Evolutionary conservation across 2,113 vertebrate species (phyloP).

Genomic region (Elanoides forficatus): DNA sequence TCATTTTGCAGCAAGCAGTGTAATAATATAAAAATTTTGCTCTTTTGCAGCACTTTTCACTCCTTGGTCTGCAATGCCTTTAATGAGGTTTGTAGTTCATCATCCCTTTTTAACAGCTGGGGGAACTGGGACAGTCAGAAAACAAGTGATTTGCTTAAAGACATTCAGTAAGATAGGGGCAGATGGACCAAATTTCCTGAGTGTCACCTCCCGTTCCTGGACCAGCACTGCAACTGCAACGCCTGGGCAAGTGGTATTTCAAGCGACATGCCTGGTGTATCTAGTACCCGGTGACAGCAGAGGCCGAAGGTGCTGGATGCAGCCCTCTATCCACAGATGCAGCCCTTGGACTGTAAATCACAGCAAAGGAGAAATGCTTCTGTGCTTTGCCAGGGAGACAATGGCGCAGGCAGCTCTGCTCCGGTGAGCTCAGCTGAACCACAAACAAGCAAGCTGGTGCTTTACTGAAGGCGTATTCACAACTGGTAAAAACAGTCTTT

Average conservation of each 20-base stretch:
- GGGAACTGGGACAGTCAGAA: not conserved
- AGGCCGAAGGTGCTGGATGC: not conserved
- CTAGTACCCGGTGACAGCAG: not conserved
- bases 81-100: not conserved
- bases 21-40: not conserved
- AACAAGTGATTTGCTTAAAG: not conserved
- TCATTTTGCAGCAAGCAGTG: not conserved
- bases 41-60: not conserved
- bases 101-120: not conserved
- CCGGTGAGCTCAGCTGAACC: not conserved
- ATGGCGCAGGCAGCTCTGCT: not conserved
- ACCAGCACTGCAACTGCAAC: not conserved
- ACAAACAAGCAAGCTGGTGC: slow-evolving; percentile 4
- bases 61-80: not conserved
- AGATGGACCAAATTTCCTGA: not conserved
- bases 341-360: not conserved
- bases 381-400: not conserved
- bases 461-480: not conserved
- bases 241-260: not conserved
- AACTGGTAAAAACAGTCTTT: not conserved
- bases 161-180: not conserved
- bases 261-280: not conserved
- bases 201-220: not conserved
- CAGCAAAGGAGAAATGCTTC: not conserved
- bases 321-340: not conserved